Conservation (phyloP, 2,888 invertebrate species). For the Clivina fossor region DNA sequence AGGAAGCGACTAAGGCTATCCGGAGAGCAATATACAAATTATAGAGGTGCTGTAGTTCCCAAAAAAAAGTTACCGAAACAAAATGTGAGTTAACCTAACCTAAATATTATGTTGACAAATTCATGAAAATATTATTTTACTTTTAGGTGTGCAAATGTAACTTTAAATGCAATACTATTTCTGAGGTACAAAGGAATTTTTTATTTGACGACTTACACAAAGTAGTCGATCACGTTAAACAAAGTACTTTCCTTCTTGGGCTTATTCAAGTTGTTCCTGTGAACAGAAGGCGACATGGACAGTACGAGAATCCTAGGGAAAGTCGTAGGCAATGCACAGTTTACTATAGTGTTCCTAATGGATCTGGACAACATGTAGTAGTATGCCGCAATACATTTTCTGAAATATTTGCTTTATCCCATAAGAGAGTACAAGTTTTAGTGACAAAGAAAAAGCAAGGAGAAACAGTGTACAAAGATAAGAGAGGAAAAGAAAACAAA, state of each 20-base stretch:
- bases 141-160: slow-evolving; percentile 6
- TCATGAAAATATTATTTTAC: no score
- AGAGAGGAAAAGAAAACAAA: not conserved
- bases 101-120: no score
- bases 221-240: not conserved
- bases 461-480: slow-evolving; percentile 4
- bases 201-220: slow-evolving; percentile 4
- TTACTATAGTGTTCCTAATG: not conserved
- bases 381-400: slow-evolving; percentile 3
- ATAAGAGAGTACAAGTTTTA: slow-evolving; percentile 11
- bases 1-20: no score
- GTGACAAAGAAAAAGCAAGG: slow-evolving; percentile 1
- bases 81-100: no score
- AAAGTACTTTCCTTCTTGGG: slow-evolving; percentile 2
- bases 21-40: no score
- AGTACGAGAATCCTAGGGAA: slow-evolving; percentile 6
- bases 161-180: slow-evolving; percentile 1
- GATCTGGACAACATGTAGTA: not conserved
- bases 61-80: no score
- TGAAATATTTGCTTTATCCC: slow-evolving; percentile 2
- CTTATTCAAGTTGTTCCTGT: slow-evolving; percentile 4
- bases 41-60: no score
- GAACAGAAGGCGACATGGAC: not conserved
- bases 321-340: slow-evolving; percentile 8
- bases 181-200: not conserved